Conservation (phyloP, 2,888 invertebrate genomes). For the Drepanosiphum platanoidis region DNA sequence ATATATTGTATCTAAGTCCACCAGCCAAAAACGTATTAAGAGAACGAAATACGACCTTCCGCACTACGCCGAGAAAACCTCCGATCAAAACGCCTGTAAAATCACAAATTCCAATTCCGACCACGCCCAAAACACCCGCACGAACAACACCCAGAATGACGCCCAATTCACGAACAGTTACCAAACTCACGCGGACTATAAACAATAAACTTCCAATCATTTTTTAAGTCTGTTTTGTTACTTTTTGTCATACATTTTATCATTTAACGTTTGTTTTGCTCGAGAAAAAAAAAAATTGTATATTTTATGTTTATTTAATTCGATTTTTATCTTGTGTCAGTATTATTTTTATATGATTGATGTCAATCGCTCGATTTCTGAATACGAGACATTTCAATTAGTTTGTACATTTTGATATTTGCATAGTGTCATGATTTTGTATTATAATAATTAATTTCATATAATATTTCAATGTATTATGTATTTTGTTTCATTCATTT, state of each 20-base stretch:
- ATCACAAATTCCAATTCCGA: conserved; percentile 55
- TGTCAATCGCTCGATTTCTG: no score
- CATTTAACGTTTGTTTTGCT: not conserved
- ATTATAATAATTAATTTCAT: no score
- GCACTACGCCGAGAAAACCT: conserved; percentile 33
- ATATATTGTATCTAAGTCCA: conserved; percentile 37
- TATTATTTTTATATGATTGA: conserved; percentile 32
- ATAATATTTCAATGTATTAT: no score
- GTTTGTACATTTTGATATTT: no score
- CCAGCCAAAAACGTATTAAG: conserved; percentile 29
- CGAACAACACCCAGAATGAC: conserved; percentile 44
- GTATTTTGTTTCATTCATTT: no score
- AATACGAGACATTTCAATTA: no score
- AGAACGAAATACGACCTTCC: conserved; percentile 25
- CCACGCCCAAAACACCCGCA: conserved; percentile 50
- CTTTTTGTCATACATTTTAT: no score
- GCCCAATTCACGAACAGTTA: conserved; percentile 38
- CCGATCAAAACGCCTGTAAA: conserved; percentile 42
- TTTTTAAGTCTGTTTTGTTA: conserved; percentile 42
- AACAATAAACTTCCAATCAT: conserved; percentile 55
- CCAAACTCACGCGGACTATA: conserved; percentile 44
- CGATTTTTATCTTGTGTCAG: conserved; percentile 25
- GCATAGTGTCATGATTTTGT: no score
- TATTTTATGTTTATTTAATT: not conserved
- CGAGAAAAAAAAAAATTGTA: not conserved